Percentiles rank a stretch among this genome's conserved stretches.
Evolutionary conservation across 1,140 invertebrate genomes (phyloP).

Genomic region (Drosophila quadrilineata): DNA sequence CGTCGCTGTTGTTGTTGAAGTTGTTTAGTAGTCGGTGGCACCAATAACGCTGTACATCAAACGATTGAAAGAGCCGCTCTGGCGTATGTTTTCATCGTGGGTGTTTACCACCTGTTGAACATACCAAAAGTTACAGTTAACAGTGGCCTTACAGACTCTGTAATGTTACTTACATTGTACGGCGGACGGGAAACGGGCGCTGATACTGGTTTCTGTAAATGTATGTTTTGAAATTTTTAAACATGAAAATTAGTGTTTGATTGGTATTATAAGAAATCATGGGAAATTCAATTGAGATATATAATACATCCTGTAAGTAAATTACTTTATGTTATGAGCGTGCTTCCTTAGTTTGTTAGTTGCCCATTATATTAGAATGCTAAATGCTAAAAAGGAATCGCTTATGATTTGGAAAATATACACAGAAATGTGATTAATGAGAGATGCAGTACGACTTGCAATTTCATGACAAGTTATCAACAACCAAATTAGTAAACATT

Average conservation of each 20-base stretch:
- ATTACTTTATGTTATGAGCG: conserved; percentile 54
- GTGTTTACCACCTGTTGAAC: conserved; percentile 75
- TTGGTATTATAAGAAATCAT: conserved; percentile 21
- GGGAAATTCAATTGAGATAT: conserved; percentile 19
- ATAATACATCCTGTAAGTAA: conserved; percentile 14
- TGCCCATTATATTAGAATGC: conserved; percentile 49
- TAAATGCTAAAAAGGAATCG: conserved; percentile 24
- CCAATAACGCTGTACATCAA: conserved; percentile 94
- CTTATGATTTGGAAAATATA: conserved; percentile 68
- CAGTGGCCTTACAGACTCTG: neutral
- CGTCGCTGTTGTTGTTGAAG: conserved; percentile 33
- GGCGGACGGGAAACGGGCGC: conserved; percentile 77
- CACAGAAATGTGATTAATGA: conserved; percentile 68
- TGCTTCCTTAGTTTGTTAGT: conserved; percentile 57
- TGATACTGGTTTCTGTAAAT: conserved; percentile 76
- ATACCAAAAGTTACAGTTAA: conserved; percentile 18
- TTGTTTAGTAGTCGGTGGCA: conserved; percentile 86
- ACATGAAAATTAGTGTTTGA: conserved; percentile 12
- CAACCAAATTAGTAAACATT: conserved; percentile 50
- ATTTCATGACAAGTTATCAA: conserved; percentile 50
- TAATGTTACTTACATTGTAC: conserved; percentile 76
- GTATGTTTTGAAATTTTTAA: conserved; percentile 9
- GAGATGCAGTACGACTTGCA: conserved; percentile 48
- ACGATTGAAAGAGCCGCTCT: conserved; percentile 94
- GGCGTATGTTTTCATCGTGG: conserved; percentile 90